Evolutionary conservation across 2,113 vertebrate species (phyloP).

Genomic region (Tragelaphus buxtoni): DNA sequence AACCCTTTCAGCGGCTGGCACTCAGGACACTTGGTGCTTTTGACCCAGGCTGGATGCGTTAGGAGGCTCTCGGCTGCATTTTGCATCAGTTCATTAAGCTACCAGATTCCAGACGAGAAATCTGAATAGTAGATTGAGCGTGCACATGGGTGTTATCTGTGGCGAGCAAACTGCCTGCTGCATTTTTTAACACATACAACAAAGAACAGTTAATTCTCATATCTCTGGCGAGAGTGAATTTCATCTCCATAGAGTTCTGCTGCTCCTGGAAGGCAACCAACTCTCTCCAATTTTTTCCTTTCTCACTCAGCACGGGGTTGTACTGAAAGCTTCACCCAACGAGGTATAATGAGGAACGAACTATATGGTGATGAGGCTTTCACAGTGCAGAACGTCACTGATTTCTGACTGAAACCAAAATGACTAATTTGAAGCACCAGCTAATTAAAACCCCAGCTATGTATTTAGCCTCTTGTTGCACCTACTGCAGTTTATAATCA

Average conservation of each 20-base stretch:
- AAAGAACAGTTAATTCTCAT: constrained; percentile 77
- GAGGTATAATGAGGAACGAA: constrained; percentile 85
- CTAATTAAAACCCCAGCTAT: constrained; percentile 92
- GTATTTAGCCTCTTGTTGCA: constrained; percentile 91
- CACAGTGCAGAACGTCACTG: constrained; percentile 82
- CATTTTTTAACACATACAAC: constrained; percentile 58
- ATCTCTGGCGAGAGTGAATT: constrained; percentile 79
- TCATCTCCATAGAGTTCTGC: constrained; percentile 81
- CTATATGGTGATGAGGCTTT: constrained; percentile 82
- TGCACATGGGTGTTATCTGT: constrained; percentile 65
- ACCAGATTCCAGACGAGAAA: constrained; percentile 75
- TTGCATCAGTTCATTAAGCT: constrained; percentile 80
- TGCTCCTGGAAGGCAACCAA: constrained; percentile 86
- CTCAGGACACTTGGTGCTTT: constrained; percentile 67
- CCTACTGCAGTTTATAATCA: constrained; percentile 90
- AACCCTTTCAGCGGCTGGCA: constrained; percentile 65
- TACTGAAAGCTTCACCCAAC: constrained; percentile 82
- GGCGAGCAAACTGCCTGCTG: constrained; percentile 56
- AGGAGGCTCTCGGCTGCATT: constrained; percentile 72
- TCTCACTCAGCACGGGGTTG: constrained; percentile 78
- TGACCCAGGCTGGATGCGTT: constrained; percentile 58
- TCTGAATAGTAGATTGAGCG: constrained; percentile 71
- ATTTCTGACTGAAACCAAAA: constrained; percentile 89
- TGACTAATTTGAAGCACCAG: constrained; percentile 90
- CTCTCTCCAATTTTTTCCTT: constrained; percentile 79